These are phyloP conservation scores for Mormyrops boulengeri DNA, from an alignment of 2,797 vertebrate genomes.

Conservation along the genomic window DNA sequence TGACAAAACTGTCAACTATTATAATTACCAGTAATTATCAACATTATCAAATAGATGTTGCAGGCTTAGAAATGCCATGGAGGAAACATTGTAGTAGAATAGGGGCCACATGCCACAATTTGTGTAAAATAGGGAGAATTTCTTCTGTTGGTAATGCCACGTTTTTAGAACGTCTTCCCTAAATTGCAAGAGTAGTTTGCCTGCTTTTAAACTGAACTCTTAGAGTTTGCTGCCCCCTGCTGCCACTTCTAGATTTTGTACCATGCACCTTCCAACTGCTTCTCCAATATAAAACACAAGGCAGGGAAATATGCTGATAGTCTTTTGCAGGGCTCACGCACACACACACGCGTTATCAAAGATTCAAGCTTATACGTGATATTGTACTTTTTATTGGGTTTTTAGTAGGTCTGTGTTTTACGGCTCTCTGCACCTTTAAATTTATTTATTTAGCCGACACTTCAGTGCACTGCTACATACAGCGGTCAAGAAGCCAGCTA, in stretches of 20 bases:
- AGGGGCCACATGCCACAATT: background rate
- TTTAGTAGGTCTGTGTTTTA: background rate
- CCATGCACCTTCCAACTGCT: background rate
- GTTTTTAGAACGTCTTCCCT: background rate
- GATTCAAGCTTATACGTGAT: background rate
- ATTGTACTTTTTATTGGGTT: background rate
- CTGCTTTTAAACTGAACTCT: background rate
- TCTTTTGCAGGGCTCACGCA: background rate
- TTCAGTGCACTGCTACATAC: background rate
- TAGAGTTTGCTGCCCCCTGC: background rate
- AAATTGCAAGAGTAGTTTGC: background rate
- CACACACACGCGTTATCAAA: background rate
- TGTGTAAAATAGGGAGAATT: background rate
- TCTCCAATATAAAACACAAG: background rate
- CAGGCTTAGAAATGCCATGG: background rate
- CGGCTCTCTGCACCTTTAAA: background rate
- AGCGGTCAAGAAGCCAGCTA: background rate
- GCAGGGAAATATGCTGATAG: background rate
- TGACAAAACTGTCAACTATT: background rate
- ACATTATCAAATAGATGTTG: background rate
- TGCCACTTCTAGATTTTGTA: background rate
- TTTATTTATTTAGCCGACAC: background rate
- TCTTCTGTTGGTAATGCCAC: background rate
- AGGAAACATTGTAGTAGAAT: background rate
- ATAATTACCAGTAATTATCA: background rate